Base-by-base conservation (phyloP, 2,888 invertebrate genomes). In the Dryobota labecula region DNA sequence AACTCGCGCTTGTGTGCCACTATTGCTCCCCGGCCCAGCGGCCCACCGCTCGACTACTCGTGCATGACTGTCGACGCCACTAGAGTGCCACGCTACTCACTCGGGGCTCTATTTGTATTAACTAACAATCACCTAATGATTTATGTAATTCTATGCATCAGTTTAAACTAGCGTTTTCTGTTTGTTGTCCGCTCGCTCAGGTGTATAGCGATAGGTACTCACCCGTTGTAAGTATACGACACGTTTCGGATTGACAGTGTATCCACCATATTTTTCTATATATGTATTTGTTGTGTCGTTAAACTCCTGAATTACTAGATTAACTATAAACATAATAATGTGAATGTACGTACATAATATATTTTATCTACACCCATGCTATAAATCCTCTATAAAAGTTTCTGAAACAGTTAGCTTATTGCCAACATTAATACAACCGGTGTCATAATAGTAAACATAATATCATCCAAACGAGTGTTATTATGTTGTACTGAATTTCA, bases 111-210 rank as follows among this genome's bases (percentile, higher is more conserved):
- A 20, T 41, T 58, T 43, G 41, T 60, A 58, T 41, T 20, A 33
- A 41, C 7, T 27, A 33, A 24, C 24, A 15, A n/a, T 51, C 53
- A 51, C 43, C 33, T 45, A 60, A 47, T 47, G 15, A 47, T 53
- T n/a, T n/a, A 53, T 70, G 49, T 62, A 20, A 62, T 60, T n/a
- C 4, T 49, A 82, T 88, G 84, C 89, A 87, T 88, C 84, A 83
- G 82, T 91, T 90, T 90, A 92, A 91, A 90, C 83, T 87, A 87
- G 87, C 85, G 76, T 91, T 92, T 92, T 93, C 88, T 94, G 91
- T 94, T 90, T 93, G 91, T 93, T 92, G 88, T 91, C 91, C 89
- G 93, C 93, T 89, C 92, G 89, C 94, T 90, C 93, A 94, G 94
- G 93, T 91, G 93, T 92, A 88, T 94, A 94, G 93, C 93, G 84